These are phyloP conservation scores for Piaya cayana DNA, from an alignment of 2,113 vertebrate species.

Conservation along the genomic window DNA sequence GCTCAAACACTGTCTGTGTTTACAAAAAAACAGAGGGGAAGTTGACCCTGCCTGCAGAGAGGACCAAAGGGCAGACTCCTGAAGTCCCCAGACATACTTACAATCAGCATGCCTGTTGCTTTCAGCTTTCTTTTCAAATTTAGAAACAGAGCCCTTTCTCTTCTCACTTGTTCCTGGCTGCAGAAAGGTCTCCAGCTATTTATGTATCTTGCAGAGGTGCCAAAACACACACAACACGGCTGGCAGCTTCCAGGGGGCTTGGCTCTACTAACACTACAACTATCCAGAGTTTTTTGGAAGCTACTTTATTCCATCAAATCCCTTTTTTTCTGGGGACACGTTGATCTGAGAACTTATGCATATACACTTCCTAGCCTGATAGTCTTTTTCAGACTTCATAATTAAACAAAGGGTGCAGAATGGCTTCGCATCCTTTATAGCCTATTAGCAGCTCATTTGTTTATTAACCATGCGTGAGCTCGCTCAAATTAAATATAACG, in stretches of 20 bases:
- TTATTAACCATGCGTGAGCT: neutral
- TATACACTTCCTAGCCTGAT: neutral
- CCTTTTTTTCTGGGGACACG: neutral
- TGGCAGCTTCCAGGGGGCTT: conserved; percentile 33
- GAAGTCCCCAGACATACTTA: neutral
- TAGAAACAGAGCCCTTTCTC: conserved; percentile 59
- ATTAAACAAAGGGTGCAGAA: neutral
- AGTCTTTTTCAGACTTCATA: neutral
- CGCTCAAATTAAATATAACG: neutral
- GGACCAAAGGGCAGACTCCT: neutral
- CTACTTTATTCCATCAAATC: neutral
- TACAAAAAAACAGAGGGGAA: conserved; percentile 1
- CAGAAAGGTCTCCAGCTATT: conserved; percentile 43
- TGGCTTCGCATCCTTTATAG: neutral
- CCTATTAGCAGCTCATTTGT: neutral
- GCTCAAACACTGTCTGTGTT: neutral
- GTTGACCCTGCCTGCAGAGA: conserved; percentile 6
- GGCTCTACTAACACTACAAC: neutral
- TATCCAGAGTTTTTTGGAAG: conserved; percentile 10
- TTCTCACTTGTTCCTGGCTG: conserved; percentile 44
- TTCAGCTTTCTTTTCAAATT: conserved; percentile 64
- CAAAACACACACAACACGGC: conserved; percentile 1
- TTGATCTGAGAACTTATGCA: neutral
- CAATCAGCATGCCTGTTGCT: conserved; percentile 12
- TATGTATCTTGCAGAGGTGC: conserved; percentile 21